Percentiles rank a stretch among this genome's conserved stretches.
phyloP scores from a whole-genome alignment of 2,113 vertebrate genomes.

The Hystrix cristata region DNA sequence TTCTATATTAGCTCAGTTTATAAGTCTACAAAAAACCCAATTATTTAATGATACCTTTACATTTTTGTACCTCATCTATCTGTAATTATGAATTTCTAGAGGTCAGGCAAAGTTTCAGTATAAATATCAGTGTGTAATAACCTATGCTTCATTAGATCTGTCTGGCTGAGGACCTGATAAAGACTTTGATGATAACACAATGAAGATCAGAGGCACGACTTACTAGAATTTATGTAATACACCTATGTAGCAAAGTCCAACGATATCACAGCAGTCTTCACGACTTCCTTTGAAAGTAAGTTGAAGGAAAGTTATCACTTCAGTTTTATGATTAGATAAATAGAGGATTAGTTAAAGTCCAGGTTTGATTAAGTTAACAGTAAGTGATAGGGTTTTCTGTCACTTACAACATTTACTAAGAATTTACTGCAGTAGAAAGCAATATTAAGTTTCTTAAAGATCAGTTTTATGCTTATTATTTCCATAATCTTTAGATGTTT shows the following conservation, averaged over 20 bases:
- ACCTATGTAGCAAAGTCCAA: background rate
- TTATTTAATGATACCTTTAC: conserved; percentile 10
- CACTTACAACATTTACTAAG: background rate
- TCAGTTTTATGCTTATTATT: background rate
- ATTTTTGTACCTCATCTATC: background rate
- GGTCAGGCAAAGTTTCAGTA: background rate
- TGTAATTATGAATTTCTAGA: conserved; percentile 61
- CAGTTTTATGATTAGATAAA: conserved; percentile 57
- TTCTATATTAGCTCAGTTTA: background rate
- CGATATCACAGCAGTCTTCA: background rate
- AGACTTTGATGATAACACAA: background rate
- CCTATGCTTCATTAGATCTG: background rate
- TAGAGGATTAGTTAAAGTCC: background rate
- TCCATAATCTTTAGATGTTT: conserved; percentile 13
- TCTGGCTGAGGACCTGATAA: conserved; percentile 38
- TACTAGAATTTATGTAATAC: background rate
- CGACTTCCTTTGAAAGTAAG: conserved; percentile 50
- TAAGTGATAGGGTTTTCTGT: background rate
- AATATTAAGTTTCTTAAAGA: background rate
- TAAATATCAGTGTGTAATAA: conserved; percentile 33
- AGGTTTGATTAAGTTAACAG: background rate
- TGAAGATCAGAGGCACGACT: conserved; percentile 29
- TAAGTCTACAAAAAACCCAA: conserved; percentile 15
- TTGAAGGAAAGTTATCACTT: conserved; percentile 3
- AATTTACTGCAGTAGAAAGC: background rate